Evolutionary conservation across 1,140 invertebrate species (phyloP), one percentile per base, ranked within the genome.

Genomic region (Drosophila bocki): DNA sequence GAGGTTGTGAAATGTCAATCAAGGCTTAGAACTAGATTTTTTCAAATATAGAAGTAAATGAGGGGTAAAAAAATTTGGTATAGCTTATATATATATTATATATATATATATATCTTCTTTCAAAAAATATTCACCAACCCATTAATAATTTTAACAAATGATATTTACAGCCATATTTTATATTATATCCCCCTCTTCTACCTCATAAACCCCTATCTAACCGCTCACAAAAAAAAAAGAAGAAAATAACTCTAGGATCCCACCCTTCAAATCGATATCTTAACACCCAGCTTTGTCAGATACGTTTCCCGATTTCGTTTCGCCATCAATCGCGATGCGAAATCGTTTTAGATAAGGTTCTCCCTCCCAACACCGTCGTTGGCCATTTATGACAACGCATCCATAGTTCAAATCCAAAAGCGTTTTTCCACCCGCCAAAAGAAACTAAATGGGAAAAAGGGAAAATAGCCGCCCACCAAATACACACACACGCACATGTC

Each of bases 391-490:
- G 70, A 72, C 70, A 72, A 42, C 65, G 44, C 64, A 60, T 45
- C 82, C 83, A 90, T 88, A 88, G 84, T 90, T 84, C 74, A 88
- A 72, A 84, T 88, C 84, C 88, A 78, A 90, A 88, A 80, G 19
- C 78, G 85, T 44, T 87, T 84, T 61, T 33, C 32, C 68, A 80
- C 76, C 84, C 84, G 77, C 77, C 62, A 3, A 63, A 86, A 78
- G 17, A 68, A 90, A 90, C 85, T 88, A 88, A 81, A 90, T 68
- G 68, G 80, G 11, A 39, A 50, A 50, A 17, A n/a, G 26, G 48
- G 74, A 81, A 81, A 84, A 84, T 81, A 39, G 85, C 65, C 81
- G 78, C 79, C 44, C 78, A 81, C 68, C 57, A 45, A 26, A 60
- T 70, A 60, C 76, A 53, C 22, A 50, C 17, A 54, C 45, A 45